Evolutionary conservation across 2,888 invertebrate genomes (phyloP), one percentile per base, ranked within the genome.

Genomic region (Lypha dubia): DNA sequence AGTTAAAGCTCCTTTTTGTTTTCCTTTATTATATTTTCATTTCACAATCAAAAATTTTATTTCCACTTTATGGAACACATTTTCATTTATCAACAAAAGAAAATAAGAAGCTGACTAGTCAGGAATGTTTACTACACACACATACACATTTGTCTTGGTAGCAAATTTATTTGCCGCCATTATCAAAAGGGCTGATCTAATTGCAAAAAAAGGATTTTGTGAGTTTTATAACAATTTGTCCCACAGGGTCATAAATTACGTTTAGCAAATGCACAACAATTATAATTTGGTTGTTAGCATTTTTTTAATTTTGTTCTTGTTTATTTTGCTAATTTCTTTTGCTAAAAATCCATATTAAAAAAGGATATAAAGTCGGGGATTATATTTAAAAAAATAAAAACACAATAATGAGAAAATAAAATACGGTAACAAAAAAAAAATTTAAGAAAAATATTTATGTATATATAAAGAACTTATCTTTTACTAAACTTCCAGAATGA

Each of bases 61-160:
- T 82, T 82, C 51, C 75, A 76, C 82, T 76, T 65, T 49, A 71
- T 41, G 65, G 56, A 70, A 71, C 76, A 76, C 46, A 71, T 82
- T 65, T 73, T 79, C 58, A 49, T 65, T 79, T 79, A 62, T 35
- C 3, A 6, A 4, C 4, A 53, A 38, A 28, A 49, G 51, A 49
- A 56, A 35, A 4, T 35, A 35, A n/a, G n/a, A n/a, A n/a, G n/a
- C 35, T 46, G 71, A 6, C 22, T 28, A 20, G 41, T 32, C 44
- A 56, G 38, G 7, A 41, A 58, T 17, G 11, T 8, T 51, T 53
- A 28, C 6, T 46, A 32, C 20, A 15, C n/a, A 53, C 15, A 22
- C 24, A 28, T 32, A 28, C n/a, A n/a, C 28, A 22, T 63, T 79
- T 71, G 65, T 67, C 41, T 67, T 13, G 46, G 7, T 51, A 44